phyloP scores from a whole-genome alignment of 2,888 invertebrate species.

The Cylloceria caligata region DNA sequence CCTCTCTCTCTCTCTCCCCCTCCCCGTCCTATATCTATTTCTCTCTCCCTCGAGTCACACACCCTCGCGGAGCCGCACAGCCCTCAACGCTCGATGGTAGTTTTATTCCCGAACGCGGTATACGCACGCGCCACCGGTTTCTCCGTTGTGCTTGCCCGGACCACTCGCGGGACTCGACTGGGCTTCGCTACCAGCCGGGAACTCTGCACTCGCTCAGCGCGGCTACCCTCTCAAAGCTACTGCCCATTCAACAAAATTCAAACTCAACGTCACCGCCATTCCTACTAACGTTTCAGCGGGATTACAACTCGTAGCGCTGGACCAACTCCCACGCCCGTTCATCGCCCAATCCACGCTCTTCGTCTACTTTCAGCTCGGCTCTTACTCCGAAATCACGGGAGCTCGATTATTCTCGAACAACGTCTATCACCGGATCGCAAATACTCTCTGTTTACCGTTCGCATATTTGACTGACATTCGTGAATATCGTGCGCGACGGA shows the following conservation, averaged over 20 bases:
- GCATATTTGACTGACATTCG: neutral
- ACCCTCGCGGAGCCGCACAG: conserved; percentile 66
- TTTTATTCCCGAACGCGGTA: conserved; percentile 66
- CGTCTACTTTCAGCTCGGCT: conserved; percentile 7
- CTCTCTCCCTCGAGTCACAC: conserved; percentile 62
- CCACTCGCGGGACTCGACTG: conserved; percentile 83
- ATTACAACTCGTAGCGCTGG: conserved; percentile 17
- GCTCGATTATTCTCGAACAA: conserved; percentile 6
- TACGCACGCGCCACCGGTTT: conserved; percentile 62
- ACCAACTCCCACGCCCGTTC: conserved; percentile 29
- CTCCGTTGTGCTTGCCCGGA: conserved; percentile 79
- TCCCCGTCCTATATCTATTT: conserved; percentile 28
- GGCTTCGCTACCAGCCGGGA: conserved; percentile 66
- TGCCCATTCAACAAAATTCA: conserved; percentile 71
- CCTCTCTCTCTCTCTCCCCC: conserved; percentile 46
- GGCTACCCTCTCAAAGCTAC: conserved; percentile 67
- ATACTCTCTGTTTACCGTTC: neutral
- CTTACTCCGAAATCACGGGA: conserved; percentile 10
- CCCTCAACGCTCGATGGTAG: conserved; percentile 73
- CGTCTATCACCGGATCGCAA: neutral
- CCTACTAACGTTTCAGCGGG: conserved; percentile 55
- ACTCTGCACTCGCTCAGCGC: conserved; percentile 61
- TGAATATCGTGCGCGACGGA: neutral
- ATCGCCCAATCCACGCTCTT: conserved; percentile 58
- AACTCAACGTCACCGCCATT: conserved; percentile 46